Base-by-base conservation (phyloP, 2,113 vertebrate genomes). In the Petroica traversi region DNA sequence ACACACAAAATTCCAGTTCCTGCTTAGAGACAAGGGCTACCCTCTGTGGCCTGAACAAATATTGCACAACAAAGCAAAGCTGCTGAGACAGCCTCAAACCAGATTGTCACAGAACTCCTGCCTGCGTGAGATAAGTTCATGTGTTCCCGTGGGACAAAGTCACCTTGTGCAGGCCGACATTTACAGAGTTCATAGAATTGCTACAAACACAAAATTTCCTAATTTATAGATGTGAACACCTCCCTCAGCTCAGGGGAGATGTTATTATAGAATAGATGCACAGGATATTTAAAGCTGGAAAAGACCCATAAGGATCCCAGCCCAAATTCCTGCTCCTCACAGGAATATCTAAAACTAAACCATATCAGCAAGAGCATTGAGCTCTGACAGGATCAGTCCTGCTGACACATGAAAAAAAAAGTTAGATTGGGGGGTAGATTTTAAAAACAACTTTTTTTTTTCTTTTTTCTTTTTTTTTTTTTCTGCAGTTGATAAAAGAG, bases 261-360 rank as follows among this genome's bases (percentile, higher is more conserved):
- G 1, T 41, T 31, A 9, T 7, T 4, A 0, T 3, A 23, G 23
- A 64, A 19, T 11, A 28, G 38, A 85, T n/a, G 24, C 4, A 1
- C 2, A 18, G 25, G 28, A 9, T 28, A n/a, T 17, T 57, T 51
- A 3, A 1, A 61, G 15, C 17, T 71, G 31, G 31, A 28, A 66
- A 13, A 18, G 15, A 51, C 26, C 11, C 12, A 7, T 19, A 34
- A 62, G 9, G 13, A 74, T 38, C 18, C 46, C 52, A 46, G 17
- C 6, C 31, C 36, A 85, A 31, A 36, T 46, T 49, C n/a, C 24
- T 41, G 25, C 11, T 77, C 33, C 40, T 92, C 5, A 5, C 9
- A 80, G 22, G 23, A 59, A 11, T 59, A n/a, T 14, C 33, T 31
- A 19, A 38, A 88, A 31, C 14, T 33, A 83, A 85, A 38, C 6